Percentiles rank a stretch among this genome's conserved stretches.
Conservation (phyloP, 2,888 invertebrate genomes). For the Phaedon cochleariae region DNA sequence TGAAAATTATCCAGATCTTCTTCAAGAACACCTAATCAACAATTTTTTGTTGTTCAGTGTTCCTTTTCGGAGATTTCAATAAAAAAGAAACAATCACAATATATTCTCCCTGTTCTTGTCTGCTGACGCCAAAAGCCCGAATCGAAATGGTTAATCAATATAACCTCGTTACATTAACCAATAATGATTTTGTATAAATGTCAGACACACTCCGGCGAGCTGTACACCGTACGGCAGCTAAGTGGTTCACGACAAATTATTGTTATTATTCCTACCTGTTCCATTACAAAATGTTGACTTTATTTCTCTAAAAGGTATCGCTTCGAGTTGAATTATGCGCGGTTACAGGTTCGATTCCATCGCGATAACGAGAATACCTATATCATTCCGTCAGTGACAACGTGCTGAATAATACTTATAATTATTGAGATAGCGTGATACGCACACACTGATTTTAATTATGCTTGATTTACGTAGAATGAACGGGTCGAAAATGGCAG, state of each 20-base stretch:
- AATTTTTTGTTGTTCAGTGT: no score
- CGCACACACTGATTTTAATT: slow-evolving; percentile 1
- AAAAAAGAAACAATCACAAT: no score
- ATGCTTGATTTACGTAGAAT: slow-evolving; percentile 5
- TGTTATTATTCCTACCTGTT: slow-evolving; percentile 37
- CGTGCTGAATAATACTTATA: not conserved
- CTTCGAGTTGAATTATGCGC: slow-evolving; percentile 17
- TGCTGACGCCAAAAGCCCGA: slow-evolving; percentile 1
- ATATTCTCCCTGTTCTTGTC: no score
- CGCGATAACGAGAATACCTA: slow-evolving; percentile 17
- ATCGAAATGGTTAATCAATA: slow-evolving; percentile 31
- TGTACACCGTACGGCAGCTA: slow-evolving; percentile 27
- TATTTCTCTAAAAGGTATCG: slow-evolving; percentile 32
- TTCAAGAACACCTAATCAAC: no score
- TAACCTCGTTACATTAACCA: slow-evolving; percentile 34
- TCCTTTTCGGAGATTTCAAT: no score
- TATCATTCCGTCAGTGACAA: slow-evolving; percentile 18
- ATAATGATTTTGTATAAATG: slow-evolving; percentile 33
- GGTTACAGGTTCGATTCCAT: slow-evolving; percentile 23
- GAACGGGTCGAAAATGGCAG: not conserved
- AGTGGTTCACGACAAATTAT: slow-evolving; percentile 39
- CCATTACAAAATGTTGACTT: slow-evolving; percentile 33
- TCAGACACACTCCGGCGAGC: slow-evolving; percentile 16
- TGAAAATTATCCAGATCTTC: no score
- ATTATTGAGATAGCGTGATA: slow-evolving; percentile 10